Evolutionary conservation across 2,797 vertebrate species (phyloP).

Genomic region (Macrochelys suwanniensis): DNA sequence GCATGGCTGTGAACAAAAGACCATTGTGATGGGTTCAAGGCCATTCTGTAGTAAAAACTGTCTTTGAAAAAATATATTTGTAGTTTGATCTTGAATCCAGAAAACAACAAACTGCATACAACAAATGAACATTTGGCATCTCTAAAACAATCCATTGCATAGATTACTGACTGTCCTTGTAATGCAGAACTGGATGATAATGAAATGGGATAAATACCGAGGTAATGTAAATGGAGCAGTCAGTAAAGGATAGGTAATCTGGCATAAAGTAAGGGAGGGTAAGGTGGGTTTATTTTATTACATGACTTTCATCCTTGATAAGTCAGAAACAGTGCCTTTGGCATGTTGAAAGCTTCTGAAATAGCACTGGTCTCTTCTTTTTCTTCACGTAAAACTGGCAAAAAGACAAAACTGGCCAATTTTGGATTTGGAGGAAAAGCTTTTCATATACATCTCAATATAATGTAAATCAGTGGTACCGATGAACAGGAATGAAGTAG

Average conservation of each 20-base stretch:
- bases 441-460: not conserved
- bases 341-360: not conserved
- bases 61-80: not conserved
- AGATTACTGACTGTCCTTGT: not conserved
- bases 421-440: not conserved
- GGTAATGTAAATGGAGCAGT: not conserved
- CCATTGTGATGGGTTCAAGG: not conserved
- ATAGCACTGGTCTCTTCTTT: not conserved
- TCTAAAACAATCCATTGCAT: not conserved
- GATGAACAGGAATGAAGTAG: not conserved
- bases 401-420: not conserved
- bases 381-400: not conserved
- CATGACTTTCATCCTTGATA: not conserved
- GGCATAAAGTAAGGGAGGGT: not conserved
- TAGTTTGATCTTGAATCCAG: not conserved
- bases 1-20: not conserved
- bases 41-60: not conserved
- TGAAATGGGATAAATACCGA: not conserved
- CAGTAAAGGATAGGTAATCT: not conserved
- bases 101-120: not conserved
- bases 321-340: not conserved
- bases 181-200: not conserved
- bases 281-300: not conserved
- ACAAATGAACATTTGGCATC: not conserved
- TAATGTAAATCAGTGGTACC: not conserved